These are phyloP conservation scores for Xanthia togata DNA, from an alignment of 2,888 invertebrate species.

Conservation along the genomic window DNA sequence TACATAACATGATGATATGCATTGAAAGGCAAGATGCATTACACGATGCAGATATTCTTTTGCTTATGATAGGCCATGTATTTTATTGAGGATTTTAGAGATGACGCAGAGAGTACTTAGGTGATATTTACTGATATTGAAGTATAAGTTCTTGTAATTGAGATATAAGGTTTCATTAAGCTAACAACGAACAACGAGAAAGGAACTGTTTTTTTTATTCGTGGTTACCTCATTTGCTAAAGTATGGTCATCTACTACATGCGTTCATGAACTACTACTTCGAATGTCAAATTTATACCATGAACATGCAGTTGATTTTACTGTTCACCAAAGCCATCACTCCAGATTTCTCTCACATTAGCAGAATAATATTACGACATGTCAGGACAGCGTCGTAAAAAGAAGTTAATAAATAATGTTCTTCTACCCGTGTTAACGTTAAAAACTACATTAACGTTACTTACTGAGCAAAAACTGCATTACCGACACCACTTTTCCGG, in stretches of 20 bases:
- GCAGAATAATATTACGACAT: background rate
- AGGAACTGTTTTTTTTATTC: background rate
- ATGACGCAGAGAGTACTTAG: background rate
- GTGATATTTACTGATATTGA: background rate
- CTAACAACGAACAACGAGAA: background rate
- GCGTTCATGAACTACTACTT: background rate
- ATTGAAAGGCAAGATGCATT: background rate
- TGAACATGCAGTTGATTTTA: background rate
- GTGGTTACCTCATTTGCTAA: background rate
- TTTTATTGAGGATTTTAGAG: background rate
- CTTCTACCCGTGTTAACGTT: slow-evolving; percentile 1
- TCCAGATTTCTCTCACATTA: background rate
- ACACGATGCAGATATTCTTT: background rate
- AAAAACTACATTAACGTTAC: slow-evolving; percentile 32
- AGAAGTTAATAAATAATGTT: slow-evolving; percentile 25
- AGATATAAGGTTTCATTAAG: background rate
- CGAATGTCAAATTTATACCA: background rate
- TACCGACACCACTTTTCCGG: slow-evolving; percentile 18
- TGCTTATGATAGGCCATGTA: too few species aligned
- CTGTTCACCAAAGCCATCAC: background rate
- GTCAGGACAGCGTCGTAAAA: slow-evolving; percentile 3
- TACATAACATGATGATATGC: slow-evolving; percentile 37
- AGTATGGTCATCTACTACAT: too few species aligned
- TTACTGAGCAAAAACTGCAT: slow-evolving; percentile 19
- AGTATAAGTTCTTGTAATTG: background rate